These are phyloP conservation scores for Mactromeris polynyma DNA, from an alignment of 2,888 invertebrate species.

Conservation along the genomic window DNA sequence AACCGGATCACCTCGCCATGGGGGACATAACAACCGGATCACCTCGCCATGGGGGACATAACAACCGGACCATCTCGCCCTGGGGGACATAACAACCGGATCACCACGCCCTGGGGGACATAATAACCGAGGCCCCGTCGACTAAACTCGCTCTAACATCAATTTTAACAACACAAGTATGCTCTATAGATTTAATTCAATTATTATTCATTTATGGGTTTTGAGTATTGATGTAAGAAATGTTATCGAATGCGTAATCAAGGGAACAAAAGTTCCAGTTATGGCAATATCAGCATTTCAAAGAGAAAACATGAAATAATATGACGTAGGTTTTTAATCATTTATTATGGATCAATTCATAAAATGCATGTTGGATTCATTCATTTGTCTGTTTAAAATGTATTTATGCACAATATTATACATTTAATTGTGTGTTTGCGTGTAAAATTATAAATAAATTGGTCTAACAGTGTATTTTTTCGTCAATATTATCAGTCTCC, in stretches of 20 bases:
- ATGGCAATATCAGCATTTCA: not conserved
- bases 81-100: too few relatives aligned
- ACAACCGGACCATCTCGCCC: too few relatives aligned
- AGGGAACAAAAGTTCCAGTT: not conserved
- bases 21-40: too few relatives aligned
- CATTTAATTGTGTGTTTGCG: not conserved
- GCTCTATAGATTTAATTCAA: too few relatives aligned
- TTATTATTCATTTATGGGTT: too few relatives aligned
- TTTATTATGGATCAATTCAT: not conserved
- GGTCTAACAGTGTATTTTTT: not conserved
- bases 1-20: too few relatives aligned
- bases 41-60: too few relatives aligned
- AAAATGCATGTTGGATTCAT: not conserved
- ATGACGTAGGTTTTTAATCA: not conserved
- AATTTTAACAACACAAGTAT: too few relatives aligned
- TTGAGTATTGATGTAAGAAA: too few relatives aligned
- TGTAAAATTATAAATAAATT: conserved; percentile 5
- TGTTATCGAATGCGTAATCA: not conserved
- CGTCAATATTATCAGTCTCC: not conserved
- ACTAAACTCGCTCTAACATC: too few relatives aligned
- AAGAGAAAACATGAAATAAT: not conserved
- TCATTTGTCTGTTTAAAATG: conserved; percentile 9
- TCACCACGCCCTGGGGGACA: too few relatives aligned
- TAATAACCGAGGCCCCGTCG: too few relatives aligned
- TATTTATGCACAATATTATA: conserved; percentile 6